Base-by-base conservation (phyloP, 2,113 vertebrate species). In the Podiceps cristatus region DNA sequence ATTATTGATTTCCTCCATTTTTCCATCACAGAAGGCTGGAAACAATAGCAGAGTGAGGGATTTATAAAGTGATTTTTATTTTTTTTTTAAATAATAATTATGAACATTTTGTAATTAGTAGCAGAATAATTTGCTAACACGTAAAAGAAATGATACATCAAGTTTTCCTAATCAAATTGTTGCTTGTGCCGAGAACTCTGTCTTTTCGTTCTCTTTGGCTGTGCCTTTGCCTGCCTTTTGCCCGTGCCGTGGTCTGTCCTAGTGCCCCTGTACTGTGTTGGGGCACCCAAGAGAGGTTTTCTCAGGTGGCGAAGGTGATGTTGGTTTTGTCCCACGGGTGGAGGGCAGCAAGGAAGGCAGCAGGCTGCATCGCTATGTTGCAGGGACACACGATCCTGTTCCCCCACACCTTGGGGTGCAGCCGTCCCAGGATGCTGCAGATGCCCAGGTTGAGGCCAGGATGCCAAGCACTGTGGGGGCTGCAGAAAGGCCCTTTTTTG, bases 1-100 rank as follows among this genome's bases (percentile, higher is more conserved):
- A 91, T 96, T 93, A 88, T 31, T 83, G 86, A 77, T 95, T 96
- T 90, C 67, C 52, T 92, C n/a, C 37, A 20, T 72, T 95, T 91
- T 72, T 53, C 58, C 55, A 72, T 67, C 74, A 13, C 42, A 15
- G 71, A 53, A 63, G 62, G 52, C 19, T 82, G 67, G 67, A 90
- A 89, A 88, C 74, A 91, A 92, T 49, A 60, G 71, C 40, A 8
- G 29, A n/a, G 53, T 3, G 6, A 6, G 13, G 79, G 64, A 67
- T 78, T 95, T 94, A 66, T 28, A 59, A 60, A 91, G 49, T 31
- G 56, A 62, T 68, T 44, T 24, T 56, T 59, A 63, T 68, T 62
- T 56, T 73, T 37, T 13, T 1, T n/a, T 15, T 22, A 37, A 56
- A 45, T 68, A 69, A 72, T 82, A 69, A 75, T 62, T 73, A 33